phyloP scores from a whole-genome alignment of 2,797 vertebrate genomes.

The Chanos chanos region DNA sequence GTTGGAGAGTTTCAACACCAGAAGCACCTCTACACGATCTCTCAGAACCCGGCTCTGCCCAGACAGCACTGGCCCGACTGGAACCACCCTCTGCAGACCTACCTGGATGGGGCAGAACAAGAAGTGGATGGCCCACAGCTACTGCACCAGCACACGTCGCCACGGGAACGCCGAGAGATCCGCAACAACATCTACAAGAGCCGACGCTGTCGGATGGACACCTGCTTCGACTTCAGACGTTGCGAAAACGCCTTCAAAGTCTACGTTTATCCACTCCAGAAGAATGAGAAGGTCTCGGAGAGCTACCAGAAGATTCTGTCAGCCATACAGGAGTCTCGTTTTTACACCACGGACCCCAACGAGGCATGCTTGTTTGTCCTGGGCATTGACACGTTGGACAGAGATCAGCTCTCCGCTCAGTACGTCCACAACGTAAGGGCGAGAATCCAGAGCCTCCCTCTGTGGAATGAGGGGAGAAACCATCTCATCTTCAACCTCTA shows the following conservation, averaged over 20 bases:
- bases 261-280: conserved; percentile 72
- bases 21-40: conserved; percentile 43
- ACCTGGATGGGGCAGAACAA: conserved; percentile 74
- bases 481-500: conserved; percentile 81
- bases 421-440: conserved; percentile 68
- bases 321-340: conserved; percentile 72
- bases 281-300: conserved; percentile 69
- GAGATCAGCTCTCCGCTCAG: conserved; percentile 75
- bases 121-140: conserved; percentile 72
- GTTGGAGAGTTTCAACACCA: conserved; percentile 71
- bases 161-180: conserved; percentile 67
- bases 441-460: conserved; percentile 71
- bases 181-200: conserved; percentile 75
- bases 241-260: conserved; percentile 72
- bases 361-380: conserved; percentile 75
- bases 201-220: conserved; percentile 78
- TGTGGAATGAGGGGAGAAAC: conserved; percentile 77
- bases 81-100: conserved; percentile 61
- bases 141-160: conserved; percentile 74
- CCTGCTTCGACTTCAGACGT: conserved; percentile 74
- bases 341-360: conserved; percentile 67
- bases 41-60: conserved; percentile 32
- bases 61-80: conserved; percentile 61
- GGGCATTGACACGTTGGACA: conserved; percentile 75
- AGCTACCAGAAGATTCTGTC: conserved; percentile 77